phyloP scores from a whole-genome alignment of 2,888 invertebrate species.

The Dolichomitus sp. region DNA sequence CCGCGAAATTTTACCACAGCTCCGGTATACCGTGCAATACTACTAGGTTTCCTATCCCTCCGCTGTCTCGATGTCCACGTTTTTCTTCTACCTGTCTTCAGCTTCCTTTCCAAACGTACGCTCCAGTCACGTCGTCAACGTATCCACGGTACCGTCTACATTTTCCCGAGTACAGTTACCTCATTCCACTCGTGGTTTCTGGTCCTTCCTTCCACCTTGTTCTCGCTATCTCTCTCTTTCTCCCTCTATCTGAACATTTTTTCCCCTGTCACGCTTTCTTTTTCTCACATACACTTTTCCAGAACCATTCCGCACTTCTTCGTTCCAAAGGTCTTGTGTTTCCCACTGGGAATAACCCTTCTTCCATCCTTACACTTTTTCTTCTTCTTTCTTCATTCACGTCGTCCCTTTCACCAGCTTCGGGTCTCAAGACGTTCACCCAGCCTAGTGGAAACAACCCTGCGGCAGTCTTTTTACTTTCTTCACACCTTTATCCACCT shows the following conservation, averaged over 20 bases:
- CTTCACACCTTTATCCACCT: constrained; percentile 30
- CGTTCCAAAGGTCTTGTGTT: constrained; percentile 15
- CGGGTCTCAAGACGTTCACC: constrained; percentile 32
- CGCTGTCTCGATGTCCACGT: constrained; percentile 38
- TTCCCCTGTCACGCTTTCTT: constrained; percentile 14
- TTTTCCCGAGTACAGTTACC: constrained; percentile 36
- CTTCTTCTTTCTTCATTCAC: constrained; percentile 23
- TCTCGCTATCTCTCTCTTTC: constrained; percentile 13
- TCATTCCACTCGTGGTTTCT: constrained; percentile 20
- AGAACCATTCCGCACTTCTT: constrained; percentile 19
- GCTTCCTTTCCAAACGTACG: constrained; percentile 37
- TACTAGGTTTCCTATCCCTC: constrained; percentile 1
- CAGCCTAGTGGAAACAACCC: constrained; percentile 35
- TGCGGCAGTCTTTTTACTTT: constrained; percentile 32
- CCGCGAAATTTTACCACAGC: constrained; percentile 44
- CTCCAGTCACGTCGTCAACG: constrained; percentile 50
- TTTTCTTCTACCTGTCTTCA: constrained; percentile 39
- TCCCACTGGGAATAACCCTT: constrained; percentile 33
- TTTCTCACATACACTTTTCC: constrained; percentile 9
- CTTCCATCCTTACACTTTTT: constrained; percentile 14
- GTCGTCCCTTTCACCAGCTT: constrained; percentile 34
- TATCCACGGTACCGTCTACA: constrained; percentile 24
- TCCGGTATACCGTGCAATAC: constrained; percentile 18
- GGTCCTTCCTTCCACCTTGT: background rate
- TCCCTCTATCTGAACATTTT: background rate